phyloP scores from a whole-genome alignment of 2,888 invertebrate genomes.

The Girardia tigrina region DNA sequence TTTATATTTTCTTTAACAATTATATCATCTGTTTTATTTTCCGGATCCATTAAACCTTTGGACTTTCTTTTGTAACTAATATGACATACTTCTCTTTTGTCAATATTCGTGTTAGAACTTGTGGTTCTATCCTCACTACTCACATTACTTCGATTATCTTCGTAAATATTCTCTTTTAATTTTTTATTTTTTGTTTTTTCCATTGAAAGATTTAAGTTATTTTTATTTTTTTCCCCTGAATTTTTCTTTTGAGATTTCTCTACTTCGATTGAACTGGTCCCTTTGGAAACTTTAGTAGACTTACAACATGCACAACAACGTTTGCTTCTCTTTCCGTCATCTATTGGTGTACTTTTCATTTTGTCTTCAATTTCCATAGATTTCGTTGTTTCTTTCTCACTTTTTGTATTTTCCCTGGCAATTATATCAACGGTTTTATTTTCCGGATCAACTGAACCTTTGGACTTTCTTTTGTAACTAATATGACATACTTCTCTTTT shows the following conservation, averaged over 20 bases:
- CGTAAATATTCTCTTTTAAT: neutral
- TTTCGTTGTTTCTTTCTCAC: neutral
- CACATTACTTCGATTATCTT: no score
- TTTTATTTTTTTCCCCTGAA: neutral
- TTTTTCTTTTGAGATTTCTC: no score
- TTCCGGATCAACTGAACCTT: neutral
- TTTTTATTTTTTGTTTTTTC: neutral
- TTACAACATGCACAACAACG: slow-evolving; percentile 17
- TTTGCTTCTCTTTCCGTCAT: no score
- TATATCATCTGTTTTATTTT: no score
- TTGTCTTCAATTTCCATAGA: neutral
- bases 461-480: neutral
- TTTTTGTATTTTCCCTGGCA: neutral
- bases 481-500: slow-evolving; percentile 10
- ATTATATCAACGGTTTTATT: neutral
- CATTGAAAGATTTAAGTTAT: neutral
- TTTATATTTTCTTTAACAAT: no score
- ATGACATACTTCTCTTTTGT: neutral
- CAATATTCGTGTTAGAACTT: no score
- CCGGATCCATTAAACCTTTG: neutral
- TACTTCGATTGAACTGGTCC: neutral
- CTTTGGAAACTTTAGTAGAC: neutral
- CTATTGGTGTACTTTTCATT: neutral
- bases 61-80: slow-evolving; percentile 1
- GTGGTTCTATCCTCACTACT: no score